A percentile compares a stretch with the other conserved stretches of the same genome.
phyloP scores from a whole-genome alignment of 2,888 invertebrate genomes.

The Machimus atricapillus region DNA sequence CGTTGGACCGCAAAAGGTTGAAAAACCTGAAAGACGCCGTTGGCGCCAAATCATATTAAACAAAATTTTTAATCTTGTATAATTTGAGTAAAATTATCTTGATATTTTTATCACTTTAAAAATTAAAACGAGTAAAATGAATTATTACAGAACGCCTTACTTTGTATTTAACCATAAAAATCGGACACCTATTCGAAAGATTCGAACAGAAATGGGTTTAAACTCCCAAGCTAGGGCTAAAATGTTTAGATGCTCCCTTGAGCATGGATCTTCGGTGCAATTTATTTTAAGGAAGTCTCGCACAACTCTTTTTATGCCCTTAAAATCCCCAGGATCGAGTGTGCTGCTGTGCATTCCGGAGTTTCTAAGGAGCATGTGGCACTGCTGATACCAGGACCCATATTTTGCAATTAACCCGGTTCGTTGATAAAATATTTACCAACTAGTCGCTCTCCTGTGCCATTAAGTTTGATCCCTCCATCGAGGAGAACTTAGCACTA shows the following conservation, averaged over 20 bases:
- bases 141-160: not conserved
- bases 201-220: not conserved
- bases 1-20: too few species aligned
- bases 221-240: not conserved
- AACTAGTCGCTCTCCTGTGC: not conserved
- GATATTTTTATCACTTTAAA: not conserved
- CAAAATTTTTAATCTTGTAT: not conserved
- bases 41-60: too few species aligned
- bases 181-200: not conserved
- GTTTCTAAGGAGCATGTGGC: not conserved
- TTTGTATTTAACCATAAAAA: not conserved
- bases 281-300: not conserved
- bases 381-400: not conserved
- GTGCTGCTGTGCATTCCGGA: not conserved
- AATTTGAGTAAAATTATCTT: not conserved
- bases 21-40: too few species aligned
- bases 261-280: not conserved
- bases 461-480: conserved; percentile 10
- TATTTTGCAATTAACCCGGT: conserved; percentile 34
- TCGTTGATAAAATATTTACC: conserved; percentile 20
- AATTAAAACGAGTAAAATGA: not conserved
- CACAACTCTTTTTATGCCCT: conserved; percentile 3
- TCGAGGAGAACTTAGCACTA: not conserved
- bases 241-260: not conserved
- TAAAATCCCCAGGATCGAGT: conserved; percentile 20